phyloP scores from a whole-genome alignment of 2,113 vertebrate genomes.

The Strix uralensis region DNA sequence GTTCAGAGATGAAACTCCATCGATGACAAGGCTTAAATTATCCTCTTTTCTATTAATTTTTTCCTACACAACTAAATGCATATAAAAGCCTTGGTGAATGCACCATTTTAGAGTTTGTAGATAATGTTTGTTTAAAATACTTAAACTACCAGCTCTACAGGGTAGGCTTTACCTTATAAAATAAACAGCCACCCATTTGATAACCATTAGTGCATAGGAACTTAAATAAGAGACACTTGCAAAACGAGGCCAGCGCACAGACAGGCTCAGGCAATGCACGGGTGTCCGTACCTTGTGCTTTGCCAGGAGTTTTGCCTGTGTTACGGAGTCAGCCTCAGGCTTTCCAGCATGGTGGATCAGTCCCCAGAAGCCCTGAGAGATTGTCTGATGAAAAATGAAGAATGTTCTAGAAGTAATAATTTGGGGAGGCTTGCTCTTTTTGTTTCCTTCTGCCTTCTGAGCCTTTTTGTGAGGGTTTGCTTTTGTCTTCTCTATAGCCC shows the following conservation, averaged over 20 bases:
- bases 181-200: constrained; percentile 65
- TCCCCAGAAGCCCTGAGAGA: neutral
- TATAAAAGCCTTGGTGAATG: constrained; percentile 48
- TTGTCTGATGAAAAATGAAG: accelerated
- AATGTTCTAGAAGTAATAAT: neutral
- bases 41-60: constrained; percentile 59
- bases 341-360: neutral
- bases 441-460: neutral
- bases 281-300: neutral
- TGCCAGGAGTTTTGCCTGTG: neutral
- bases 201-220: constrained; percentile 10
- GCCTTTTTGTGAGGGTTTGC: neutral
- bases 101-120: constrained; percentile 55
- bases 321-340: neutral
- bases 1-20: constrained; percentile 20
- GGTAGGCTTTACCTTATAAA: constrained; percentile 41
- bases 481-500: neutral
- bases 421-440: neutral
- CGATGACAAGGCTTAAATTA: constrained; percentile 57
- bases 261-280: neutral
- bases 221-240: neutral
- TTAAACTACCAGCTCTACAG: constrained; percentile 14
- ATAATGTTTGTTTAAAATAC: constrained; percentile 68
- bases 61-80: constrained; percentile 6
- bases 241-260: neutral